Evolutionary conservation across 2,888 invertebrate genomes (phyloP).

Genomic region (Shargacucullia verbasci): DNA sequence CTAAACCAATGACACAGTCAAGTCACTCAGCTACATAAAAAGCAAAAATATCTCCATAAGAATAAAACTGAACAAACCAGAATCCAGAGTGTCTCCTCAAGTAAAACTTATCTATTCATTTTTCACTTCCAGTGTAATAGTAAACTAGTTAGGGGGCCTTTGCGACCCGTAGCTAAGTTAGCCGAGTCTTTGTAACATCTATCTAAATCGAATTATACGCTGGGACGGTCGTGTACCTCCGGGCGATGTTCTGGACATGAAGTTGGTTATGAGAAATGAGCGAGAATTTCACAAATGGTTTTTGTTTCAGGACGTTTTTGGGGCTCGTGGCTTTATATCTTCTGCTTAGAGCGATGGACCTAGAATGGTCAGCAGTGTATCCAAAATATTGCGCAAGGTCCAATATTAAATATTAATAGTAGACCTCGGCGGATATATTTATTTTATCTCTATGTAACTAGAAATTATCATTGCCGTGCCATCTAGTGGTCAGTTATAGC

Average conservation of each 20-base stretch:
- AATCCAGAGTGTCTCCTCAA: constrained; percentile 38
- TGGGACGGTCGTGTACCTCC: constrained; percentile 54
- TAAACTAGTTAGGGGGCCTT: constrained; percentile 69
- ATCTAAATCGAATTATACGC: constrained; percentile 77
- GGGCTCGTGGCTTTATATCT: too few species aligned
- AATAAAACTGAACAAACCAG: constrained; percentile 30
- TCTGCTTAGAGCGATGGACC: too few species aligned
- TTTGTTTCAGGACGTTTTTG: not conserved
- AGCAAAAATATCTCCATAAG: constrained; percentile 7
- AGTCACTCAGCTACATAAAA: constrained; percentile 5
- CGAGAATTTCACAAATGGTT: constrained; percentile 6
- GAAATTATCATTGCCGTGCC: too few species aligned
- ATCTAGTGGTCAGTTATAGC: too few species aligned
- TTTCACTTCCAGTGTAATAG: constrained; percentile 58
- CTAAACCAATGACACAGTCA: constrained; percentile 17
- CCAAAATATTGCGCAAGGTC: too few species aligned
- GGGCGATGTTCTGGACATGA: constrained; percentile 27
- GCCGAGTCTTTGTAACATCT: constrained; percentile 75
- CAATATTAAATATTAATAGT: too few species aligned
- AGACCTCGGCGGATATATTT: too few species aligned
- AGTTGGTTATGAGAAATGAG: constrained; percentile 13
- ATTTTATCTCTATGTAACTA: too few species aligned
- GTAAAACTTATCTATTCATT: constrained; percentile 54
- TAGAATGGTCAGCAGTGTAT: too few species aligned
- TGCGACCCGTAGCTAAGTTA: constrained; percentile 57